Evolutionary conservation across 2,888 invertebrate species (phyloP), one percentile per base, ranked within the genome.

Genomic region (Elysia crispata): DNA sequence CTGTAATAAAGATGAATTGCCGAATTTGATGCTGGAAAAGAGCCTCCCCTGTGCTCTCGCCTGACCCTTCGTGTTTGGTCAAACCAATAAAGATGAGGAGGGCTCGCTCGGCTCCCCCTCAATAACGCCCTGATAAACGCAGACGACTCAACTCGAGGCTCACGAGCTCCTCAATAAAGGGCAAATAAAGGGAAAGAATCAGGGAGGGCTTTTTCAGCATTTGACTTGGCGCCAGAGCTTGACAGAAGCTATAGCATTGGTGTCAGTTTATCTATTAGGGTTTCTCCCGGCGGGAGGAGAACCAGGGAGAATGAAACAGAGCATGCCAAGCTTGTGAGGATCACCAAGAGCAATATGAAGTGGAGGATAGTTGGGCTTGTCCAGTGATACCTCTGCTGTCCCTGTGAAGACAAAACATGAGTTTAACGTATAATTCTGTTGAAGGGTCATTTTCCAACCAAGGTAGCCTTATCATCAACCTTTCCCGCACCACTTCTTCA

Each of bases 1-100:
- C 80, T 64, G 76, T 80, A 76, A 80, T 80, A 76, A 80, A 80
- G 80, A 80, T 80, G 80, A 76, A 80, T 80, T 80, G 76, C 80
- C 72, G 66, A 76, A 80, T 76, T 80, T 76, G 80, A 64, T 64
- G 1, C 60, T 76, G 72, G 23, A 33, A 23, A 66, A 69, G 76
- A 54, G 60, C 11, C 76, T 67, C 50, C 76, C 69, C 70, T 50
- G 23, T 60, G 73, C 76, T 80, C 80, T 33, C 25, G 23, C 76
- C 76, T 80, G 80, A 80, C 80, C 76, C 76, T 76, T 23, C 76
- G 49, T 76, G 75, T 80, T 76, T 76, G 76, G 80, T 66, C 80
- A 33, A 64, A 72, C 80, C 80, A 80, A 80, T 80, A 80, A 80
- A 80, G 76, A 80, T 66, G 66, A 60, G 64, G 72, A 41, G 41